A percentile compares a stretch with the other conserved stretches of the same genome.
phyloP scores from a whole-genome alignment of 2,797 vertebrate species.

The Adrianichthys oophorus region DNA sequence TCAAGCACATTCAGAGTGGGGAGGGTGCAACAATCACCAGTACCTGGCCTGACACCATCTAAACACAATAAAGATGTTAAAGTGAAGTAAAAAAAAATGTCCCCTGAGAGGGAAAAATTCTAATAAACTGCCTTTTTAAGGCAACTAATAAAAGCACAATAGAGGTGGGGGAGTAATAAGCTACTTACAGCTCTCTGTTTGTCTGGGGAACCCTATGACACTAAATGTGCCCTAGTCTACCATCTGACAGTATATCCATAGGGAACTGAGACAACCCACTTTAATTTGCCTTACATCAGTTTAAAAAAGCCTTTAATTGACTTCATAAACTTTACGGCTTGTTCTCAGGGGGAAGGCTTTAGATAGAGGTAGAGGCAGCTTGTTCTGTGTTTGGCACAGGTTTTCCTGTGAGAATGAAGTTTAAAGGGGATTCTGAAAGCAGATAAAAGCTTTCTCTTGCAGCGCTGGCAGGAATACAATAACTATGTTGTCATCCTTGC shows the following conservation, averaged over 20 bases:
- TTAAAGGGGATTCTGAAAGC: conserved; percentile 67
- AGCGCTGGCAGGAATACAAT: conserved; percentile 72
- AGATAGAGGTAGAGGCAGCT: conserved; percentile 65
- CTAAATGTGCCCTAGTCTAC: conserved; percentile 61
- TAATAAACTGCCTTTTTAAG: conserved; percentile 5
- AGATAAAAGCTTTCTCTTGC: conserved; percentile 66
- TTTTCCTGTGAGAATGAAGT: conserved; percentile 52
- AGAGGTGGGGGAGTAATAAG: conserved; percentile 52
- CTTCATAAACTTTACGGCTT: conserved; percentile 70
- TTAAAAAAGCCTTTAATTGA: conserved; percentile 67
- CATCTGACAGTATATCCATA: conserved; percentile 58
- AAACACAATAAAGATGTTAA: conserved; percentile 11
- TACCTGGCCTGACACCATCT: no score
- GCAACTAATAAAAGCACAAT: conserved; percentile 35
- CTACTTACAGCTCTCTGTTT: conserved; percentile 51
- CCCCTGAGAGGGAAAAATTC: conserved; percentile 13
- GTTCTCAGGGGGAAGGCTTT: conserved; percentile 62
- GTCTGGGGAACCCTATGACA: conserved; percentile 49
- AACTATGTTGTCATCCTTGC: conserved; percentile 63
- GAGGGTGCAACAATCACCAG: no score
- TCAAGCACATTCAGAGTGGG: no score
- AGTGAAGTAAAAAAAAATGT: conserved; percentile 27
- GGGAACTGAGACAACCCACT: conserved; percentile 52
- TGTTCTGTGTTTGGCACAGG: conserved; percentile 49
- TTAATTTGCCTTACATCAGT: conserved; percentile 68